Base-by-base conservation (phyloP, 2,888 invertebrate species). In the Tetramorium bicarinatum region DNA sequence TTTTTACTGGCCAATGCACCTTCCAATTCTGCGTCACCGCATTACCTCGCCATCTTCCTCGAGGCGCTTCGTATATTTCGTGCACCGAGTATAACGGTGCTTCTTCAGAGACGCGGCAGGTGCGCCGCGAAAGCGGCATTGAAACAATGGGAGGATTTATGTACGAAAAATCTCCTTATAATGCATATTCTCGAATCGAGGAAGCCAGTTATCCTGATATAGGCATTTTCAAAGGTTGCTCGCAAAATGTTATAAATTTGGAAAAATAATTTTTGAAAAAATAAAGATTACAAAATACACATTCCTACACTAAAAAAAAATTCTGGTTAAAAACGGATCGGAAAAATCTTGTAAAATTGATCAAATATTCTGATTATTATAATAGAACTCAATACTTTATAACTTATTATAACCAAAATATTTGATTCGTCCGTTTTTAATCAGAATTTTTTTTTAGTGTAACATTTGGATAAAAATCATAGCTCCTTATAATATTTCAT, bases 21-120 rank as follows among this genome's bases (percentile, higher is more conserved):
- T 74, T 47, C 79, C 52, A 41, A 49, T 38, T 11, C 59, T 34
- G 74, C 76, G 69, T 81, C 67, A 80, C 56, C 83, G 56, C 72
- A 38, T 75, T 71, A 74, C 67, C 34, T 69, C 34, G 49, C 74
- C 80, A 74, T 84, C 75, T 75, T 44, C 75, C 75, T 69, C 84
- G 84, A 86, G 72, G 81, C 84, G 84, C 86, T 88, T 83, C 85
- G 82, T 88, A 86, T 77, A 85, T 90, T 89, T 90, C 87, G 83
- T 81, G 85, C 82, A 87, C 66, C 52, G 69, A 74, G 67, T 74
- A 83, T 91, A 91, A 91, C 90, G 89, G 91, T 91, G 85, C 84
- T 71, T 72, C 76, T 54, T 75, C 56, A 47, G 0, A 56, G 82
- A 85, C 76, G 77, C 82, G 85, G 82, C 87, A 89, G 87, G 87